Evolutionary conservation across 2,797 vertebrate genomes (phyloP), one percentile per base, ranked within the genome.

Genomic region (Hapalemur alaotrensis): DNA sequence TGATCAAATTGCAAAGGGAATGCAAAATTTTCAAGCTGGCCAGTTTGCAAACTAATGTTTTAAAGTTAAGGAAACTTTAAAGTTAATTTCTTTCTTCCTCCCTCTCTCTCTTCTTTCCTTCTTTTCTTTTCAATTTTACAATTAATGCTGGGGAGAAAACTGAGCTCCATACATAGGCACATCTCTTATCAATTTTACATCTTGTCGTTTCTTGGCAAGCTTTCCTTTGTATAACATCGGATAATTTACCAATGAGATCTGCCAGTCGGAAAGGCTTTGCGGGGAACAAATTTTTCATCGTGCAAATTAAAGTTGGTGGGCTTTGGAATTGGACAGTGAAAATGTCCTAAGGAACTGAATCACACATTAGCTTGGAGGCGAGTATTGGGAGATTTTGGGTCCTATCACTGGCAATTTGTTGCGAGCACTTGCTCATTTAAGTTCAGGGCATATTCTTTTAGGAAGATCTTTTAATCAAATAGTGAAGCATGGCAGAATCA

Each of bases 1-100:
- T 57, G 65, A 93, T 65, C 30, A 18, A 63, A 87, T 35, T 95
- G n/a, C 70, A 95, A 96, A 70, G 10, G 65, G 7, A 88, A 93
- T 57, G n/a, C 17, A 95, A 80, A 75, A 92, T 67, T 15, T 76
- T 57, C 7, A 86, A 12, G n/a, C 65, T 84, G 35, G 28, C 22
- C 38, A 93, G 32, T 75, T 46, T 88, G 63, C 43, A 86, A 81
- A 35, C 52, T 69, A 48, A 80, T 9, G 5, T 85, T 95, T 93
- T 81, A 89, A 79, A 95, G 82, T 69, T 90, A 73, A 87, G 41
- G 41, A 43, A 76, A 63, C 25, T 90, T 54, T 52, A 41, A 89
- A 90, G 38, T 84, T 46, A 46, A 82, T 65, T 12, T 13, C 14
- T 75, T 20, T 14, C 28, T 83, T 4, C n/a, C 3, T 41, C 28